Evolutionary conservation across 2,888 invertebrate genomes (phyloP), one percentile per base, ranked within the genome.

Genomic region (Linnaemya tessellans): DNA sequence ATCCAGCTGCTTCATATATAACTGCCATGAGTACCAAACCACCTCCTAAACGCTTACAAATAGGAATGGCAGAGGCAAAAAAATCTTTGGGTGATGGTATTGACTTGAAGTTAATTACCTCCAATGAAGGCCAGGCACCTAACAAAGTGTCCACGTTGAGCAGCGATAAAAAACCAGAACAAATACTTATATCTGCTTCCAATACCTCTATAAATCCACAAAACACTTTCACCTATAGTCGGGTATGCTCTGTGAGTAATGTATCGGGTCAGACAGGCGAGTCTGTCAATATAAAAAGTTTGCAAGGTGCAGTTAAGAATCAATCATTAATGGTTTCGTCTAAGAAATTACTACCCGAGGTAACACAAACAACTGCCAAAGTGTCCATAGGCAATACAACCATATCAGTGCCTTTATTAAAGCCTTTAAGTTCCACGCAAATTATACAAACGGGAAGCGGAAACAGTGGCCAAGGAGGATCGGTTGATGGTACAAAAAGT

Each of bases 291-390:
- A 46, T 85, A 22, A 85, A 85, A 62, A 82, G 49, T 35, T 51
- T 85, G n/a, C 85, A 82, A 49, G 79, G 84, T 43, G 56, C 82
- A 1, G 79, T 90, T 49, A 91, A 90, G 78, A 90, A 88, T 25
- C 89, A 90, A 46, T 89, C 89, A 30, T 73, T 91, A 58, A 87
- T 90, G 88, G 88, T 90, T 11, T 89, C 89, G 25, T 87, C 90
- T 41, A 91, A 91, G 67, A 91, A 90, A 80, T 67, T 89, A 22
- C 65, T 86, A 54, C 84, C 94, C 74, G 94, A 94, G 88, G 94
- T 94, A 1, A 94, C 94, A 2, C 94, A 94, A 90, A 94, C 94
- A 7, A 94, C 95, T 13, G 94, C 93, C 60, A 93, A 93, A 87
- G 92, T 92, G 3, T 92, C 92, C 0, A 92, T 92, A 71, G 92